Conservation (phyloP, 2,113 vertebrate genomes). For the Trogon surrucura region DNA sequence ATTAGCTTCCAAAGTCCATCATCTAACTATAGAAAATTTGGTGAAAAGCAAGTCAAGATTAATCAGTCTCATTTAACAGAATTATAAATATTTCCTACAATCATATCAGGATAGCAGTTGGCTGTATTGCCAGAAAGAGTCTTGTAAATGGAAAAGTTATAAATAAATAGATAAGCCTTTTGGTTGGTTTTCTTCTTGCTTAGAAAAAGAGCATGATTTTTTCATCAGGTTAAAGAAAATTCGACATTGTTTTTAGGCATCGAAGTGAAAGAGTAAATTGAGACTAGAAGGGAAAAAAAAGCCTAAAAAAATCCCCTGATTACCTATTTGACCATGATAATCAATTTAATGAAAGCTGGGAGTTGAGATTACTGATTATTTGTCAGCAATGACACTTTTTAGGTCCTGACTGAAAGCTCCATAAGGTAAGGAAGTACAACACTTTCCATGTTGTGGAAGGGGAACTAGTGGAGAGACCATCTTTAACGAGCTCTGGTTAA, state of each 20-base stretch:
- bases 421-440: neutral
- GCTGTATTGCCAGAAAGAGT: constrained; percentile 34
- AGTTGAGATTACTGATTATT: neutral
- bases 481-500: neutral
- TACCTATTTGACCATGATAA: neutral
- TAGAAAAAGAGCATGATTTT: constrained; percentile 43
- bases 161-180: constrained; percentile 69
- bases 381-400: neutral
- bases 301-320: neutral
- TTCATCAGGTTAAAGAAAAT: constrained; percentile 61
- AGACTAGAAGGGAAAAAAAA: neutral
- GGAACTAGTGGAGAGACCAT: neutral
- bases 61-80: constrained; percentile 53
- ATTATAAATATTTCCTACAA: constrained; percentile 67
- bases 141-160: constrained; percentile 54
- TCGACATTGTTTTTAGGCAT: constrained; percentile 7
- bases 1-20: constrained; percentile 8
- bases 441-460: neutral
- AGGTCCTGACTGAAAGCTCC: neutral
- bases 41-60: constrained; percentile 64
- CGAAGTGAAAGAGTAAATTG: constrained; percentile 29
- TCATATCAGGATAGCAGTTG: constrained; percentile 46
- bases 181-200: constrained; percentile 53
- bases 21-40: constrained; percentile 34
- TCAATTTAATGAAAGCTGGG: neutral